phyloP scores from a whole-genome alignment of 2,888 invertebrate genomes.

The Spialia ferax region DNA sequence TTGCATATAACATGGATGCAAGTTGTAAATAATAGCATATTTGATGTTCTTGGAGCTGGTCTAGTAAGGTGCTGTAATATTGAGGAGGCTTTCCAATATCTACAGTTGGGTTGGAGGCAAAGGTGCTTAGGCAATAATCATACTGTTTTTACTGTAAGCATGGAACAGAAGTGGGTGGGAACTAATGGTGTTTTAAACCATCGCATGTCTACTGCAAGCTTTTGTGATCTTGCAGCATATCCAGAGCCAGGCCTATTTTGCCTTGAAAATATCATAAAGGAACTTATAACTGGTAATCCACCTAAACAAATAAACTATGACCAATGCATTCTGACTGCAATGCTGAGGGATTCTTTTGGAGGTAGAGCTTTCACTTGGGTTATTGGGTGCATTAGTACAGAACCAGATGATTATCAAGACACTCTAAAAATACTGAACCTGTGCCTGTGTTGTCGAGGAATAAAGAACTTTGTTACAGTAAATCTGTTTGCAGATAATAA shows the following conservation, averaged over 20 bases:
- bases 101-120: conserved; percentile 89
- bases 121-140: conserved; percentile 87
- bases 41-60: conserved; percentile 86
- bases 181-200: conserved; percentile 90
- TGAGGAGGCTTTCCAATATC: conserved; percentile 90
- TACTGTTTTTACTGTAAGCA: conserved; percentile 90
- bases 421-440: conserved; percentile 90
- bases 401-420: conserved; percentile 89
- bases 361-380: conserved; percentile 91
- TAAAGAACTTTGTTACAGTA: conserved; percentile 90
- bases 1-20: conserved; percentile 92
- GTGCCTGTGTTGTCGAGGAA: conserved; percentile 88
- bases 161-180: conserved; percentile 91
- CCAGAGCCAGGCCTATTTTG: conserved; percentile 89
- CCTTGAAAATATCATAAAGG: conserved; percentile 89
- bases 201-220: conserved; percentile 91
- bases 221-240: conserved; percentile 89
- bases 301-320: conserved; percentile 86
- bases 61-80: conserved; percentile 87
- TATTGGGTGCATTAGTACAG: conserved; percentile 90
- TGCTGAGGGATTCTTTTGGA: conserved; percentile 91
- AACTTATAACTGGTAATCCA: conserved; percentile 83
- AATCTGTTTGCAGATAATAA: conserved; percentile 90
- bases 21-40: conserved; percentile 89
- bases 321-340: conserved; percentile 89